Conservation (phyloP, 2,888 invertebrate genomes). For the Hartigia nigra region DNA sequence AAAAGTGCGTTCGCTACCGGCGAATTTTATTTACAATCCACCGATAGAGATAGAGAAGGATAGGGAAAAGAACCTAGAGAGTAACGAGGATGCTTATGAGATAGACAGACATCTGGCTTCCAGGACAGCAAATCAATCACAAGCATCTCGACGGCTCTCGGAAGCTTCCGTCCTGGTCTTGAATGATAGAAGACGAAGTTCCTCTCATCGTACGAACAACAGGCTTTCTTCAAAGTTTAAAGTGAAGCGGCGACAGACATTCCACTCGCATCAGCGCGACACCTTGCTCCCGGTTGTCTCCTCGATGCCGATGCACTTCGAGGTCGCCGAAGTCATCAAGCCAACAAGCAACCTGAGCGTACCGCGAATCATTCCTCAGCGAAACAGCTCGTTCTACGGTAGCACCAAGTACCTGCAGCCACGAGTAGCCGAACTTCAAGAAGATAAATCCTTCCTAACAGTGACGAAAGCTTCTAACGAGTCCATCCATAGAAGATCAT, state of each 20-base stretch:
- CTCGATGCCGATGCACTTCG: conserved; percentile 53
- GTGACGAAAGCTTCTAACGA: conserved; percentile 42
- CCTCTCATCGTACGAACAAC: conserved; percentile 44
- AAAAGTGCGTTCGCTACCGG: conserved; percentile 81
- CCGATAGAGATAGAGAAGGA: conserved; percentile 15
- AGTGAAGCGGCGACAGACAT: conserved; percentile 62
- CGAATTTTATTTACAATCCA: conserved; percentile 87
- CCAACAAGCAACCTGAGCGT: conserved; percentile 57
- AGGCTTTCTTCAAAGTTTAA: conserved; percentile 50
- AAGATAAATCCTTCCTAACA: conserved; percentile 45
- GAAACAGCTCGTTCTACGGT: conserved; percentile 60
- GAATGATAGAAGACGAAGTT: conserved; percentile 45
- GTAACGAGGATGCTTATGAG: conserved; percentile 3
- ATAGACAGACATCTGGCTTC: conserved; percentile 1
- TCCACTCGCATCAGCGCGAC: conserved; percentile 57
- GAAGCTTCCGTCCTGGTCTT: not conserved
- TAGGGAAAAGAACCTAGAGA: not conserved
- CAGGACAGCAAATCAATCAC: not conserved
- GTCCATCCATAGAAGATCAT: conserved; percentile 39
- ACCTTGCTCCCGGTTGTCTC: conserved; percentile 36
- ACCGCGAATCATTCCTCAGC: conserved; percentile 57
- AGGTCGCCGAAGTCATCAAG: conserved; percentile 57
- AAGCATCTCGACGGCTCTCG: not conserved
- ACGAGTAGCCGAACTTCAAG: conserved; percentile 28
- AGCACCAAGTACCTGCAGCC: conserved; percentile 69